Percentiles rank a stretch among this genome's conserved stretches.
Evolutionary conservation across 1,140 invertebrate genomes (phyloP).

Genomic region (Drosophila teissieri): DNA sequence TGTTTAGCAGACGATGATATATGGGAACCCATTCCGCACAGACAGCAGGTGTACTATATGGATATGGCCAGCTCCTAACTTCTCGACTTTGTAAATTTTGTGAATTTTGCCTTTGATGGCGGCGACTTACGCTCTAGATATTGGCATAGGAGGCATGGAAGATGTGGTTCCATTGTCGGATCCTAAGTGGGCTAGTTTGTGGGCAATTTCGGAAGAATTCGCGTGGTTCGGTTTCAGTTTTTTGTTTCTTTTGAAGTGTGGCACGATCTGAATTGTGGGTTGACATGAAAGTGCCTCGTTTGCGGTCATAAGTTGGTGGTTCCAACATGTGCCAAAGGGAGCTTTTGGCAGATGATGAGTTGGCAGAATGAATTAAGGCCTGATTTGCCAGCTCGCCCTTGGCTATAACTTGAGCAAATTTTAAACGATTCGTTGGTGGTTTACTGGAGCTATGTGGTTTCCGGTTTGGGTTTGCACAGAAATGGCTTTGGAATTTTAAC

Average conservation of each 20-base stretch:
- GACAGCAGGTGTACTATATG: conserved; percentile 50
- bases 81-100: conserved; percentile 27
- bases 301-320: conserved; percentile 31
- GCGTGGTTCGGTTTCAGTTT: conserved; percentile 44
- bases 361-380: conserved; percentile 29
- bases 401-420: conserved; percentile 11
- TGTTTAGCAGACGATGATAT: conserved; percentile 72
- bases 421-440: conserved; percentile 24
- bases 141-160: conserved; percentile 20
- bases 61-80: conserved; percentile 6
- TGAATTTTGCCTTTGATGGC: conserved; percentile 34
- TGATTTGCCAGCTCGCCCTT: conserved; percentile 24
- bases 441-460: conserved; percentile 26
- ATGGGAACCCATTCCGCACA: conserved; percentile 43
- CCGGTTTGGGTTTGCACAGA: conserved; percentile 10
- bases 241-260: conserved; percentile 10
- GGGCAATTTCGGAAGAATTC: conserved; percentile 76
- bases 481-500: background rate
- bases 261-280: conserved; percentile 59
- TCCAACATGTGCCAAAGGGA: background rate
- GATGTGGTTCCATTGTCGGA: conserved; percentile 56
- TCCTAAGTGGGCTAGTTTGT: conserved; percentile 75
- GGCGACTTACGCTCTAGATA: conserved; percentile 45
- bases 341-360: conserved; percentile 45
- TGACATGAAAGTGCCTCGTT: conserved; percentile 74